Evolutionary conservation across 2,797 vertebrate genomes (phyloP), one percentile per base, ranked within the genome.

Genomic region (Sebastes steindachneri): DNA sequence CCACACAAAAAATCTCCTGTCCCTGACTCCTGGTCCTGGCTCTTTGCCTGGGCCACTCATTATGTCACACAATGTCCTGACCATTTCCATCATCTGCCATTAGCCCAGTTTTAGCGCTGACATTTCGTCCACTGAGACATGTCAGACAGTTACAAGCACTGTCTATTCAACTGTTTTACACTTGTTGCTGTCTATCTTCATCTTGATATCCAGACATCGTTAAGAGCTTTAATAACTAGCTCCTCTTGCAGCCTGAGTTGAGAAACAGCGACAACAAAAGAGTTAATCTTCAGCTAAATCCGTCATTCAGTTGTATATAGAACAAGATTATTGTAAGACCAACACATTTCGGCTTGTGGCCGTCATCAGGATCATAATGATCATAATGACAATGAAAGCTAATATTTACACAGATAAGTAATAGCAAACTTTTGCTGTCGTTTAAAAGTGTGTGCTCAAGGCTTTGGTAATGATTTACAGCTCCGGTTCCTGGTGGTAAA

Each of bases 61-160:
- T 85, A 85, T 77, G 54, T 80, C 83, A 89, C 70, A 82, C 68
- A 82, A 73, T 64, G 73, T 77, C 80, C 64, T 73, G 48, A 37
- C 48, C n/a, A 3, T 28, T 69, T 67, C 33, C 57, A 73, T 86
- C 84, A 87, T 77, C 80, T 78, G 79, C 77, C 59, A 71, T 76
- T 75, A 82, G 59, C 77, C 79, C 68, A 64, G 37, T 77, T 91
- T 83, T 57, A 80, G 69, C 62, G 2, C 31, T 65, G 65, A 68
- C 70, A 83, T 80, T 86, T 75, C 5, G 1, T 63, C 71, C 77
- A 54, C 57, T 31, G 51, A 58, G 55, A 17, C 37, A 23, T 17
- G 57, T 60, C 62, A 54, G 53, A 82, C 60, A 76, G 69, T 71
- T 1, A 51, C 54, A 51, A 60, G 21, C 19, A 63, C 21, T 31